Evolutionary conservation across 2,113 vertebrate genomes (phyloP).

Genomic region (Oryzias celebensis): DNA sequence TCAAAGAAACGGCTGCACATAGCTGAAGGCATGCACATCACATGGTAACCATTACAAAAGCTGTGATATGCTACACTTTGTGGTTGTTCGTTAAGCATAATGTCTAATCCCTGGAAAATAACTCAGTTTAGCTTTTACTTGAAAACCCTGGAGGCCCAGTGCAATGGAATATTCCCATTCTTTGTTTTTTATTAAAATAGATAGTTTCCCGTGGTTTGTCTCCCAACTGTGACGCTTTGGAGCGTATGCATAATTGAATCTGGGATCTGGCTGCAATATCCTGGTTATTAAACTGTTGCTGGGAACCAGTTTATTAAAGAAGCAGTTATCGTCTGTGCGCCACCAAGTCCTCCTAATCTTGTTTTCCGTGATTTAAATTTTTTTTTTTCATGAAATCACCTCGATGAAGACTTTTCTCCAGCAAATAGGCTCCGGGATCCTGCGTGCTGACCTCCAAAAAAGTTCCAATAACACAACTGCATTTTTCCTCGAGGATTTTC

Average conservation of each 20-base stretch:
- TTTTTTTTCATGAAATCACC: slow-evolving; percentile 44
- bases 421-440: neutral
- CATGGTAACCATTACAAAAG: slow-evolving; percentile 32
- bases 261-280: slow-evolving; percentile 21
- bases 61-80: slow-evolving; percentile 29
- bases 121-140: slow-evolving; percentile 8
- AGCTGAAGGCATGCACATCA: slow-evolving; percentile 44
- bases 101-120: slow-evolving; percentile 22
- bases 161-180: slow-evolving; percentile 16
- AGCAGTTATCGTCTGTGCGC: slow-evolving; percentile 35
- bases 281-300: slow-evolving; percentile 44
- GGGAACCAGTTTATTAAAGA: slow-evolving; percentile 50
- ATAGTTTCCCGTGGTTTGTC: slow-evolving; percentile 18
- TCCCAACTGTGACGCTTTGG: slow-evolving; percentile 8
- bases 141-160: slow-evolving; percentile 4
- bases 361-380: slow-evolving; percentile 22
- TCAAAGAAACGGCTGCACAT: slow-evolving; percentile 47
- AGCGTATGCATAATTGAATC: slow-evolving; percentile 28
- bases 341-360: slow-evolving; percentile 32
- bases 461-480: slow-evolving; percentile 11
- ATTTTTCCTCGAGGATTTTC: slow-evolving; percentile 32
- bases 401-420: slow-evolving; percentile 13
- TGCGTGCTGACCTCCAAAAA: neutral
- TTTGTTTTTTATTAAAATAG: neutral
- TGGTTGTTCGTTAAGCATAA: slow-evolving; percentile 23